Evolutionary conservation across 2,113 vertebrate genomes (phyloP).

Genomic region (Salvelinus fontinalis): DNA sequence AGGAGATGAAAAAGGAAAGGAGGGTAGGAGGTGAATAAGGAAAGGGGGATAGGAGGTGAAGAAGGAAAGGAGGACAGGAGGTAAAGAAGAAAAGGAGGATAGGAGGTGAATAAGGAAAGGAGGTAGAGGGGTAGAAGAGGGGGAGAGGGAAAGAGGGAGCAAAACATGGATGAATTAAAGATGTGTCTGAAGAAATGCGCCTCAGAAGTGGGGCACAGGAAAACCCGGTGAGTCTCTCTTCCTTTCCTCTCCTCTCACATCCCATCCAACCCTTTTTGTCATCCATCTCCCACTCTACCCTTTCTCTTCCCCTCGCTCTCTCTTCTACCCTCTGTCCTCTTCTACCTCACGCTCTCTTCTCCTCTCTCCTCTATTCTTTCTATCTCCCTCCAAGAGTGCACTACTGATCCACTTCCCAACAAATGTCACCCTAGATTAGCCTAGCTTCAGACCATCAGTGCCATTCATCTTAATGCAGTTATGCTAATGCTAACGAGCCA

Average conservation of each 20-base stretch:
- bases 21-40: background rate
- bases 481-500: conserved; percentile 1
- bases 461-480: background rate
- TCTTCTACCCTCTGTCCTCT: conserved; percentile 4
- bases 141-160: background rate
- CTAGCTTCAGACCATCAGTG: background rate
- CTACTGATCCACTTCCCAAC: background rate
- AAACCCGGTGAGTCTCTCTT: conserved; percentile 30
- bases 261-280: background rate
- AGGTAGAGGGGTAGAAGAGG: background rate
- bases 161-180: conserved; percentile 45
- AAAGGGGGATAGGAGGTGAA: background rate
- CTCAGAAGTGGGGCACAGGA: conserved; percentile 22
- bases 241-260: conserved; percentile 25
- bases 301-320: background rate
- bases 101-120: background rate
- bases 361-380: background rate
- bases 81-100: background rate
- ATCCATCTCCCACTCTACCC: background rate
- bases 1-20: background rate
- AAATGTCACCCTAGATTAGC: background rate
- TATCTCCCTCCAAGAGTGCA: background rate
- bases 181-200: conserved; percentile 32
- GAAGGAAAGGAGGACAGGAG: too few species aligned
- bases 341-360: conserved; percentile 9